Conservation (phyloP, 2,888 invertebrate species). For the Drosophila neoperkinsi region DNA sequence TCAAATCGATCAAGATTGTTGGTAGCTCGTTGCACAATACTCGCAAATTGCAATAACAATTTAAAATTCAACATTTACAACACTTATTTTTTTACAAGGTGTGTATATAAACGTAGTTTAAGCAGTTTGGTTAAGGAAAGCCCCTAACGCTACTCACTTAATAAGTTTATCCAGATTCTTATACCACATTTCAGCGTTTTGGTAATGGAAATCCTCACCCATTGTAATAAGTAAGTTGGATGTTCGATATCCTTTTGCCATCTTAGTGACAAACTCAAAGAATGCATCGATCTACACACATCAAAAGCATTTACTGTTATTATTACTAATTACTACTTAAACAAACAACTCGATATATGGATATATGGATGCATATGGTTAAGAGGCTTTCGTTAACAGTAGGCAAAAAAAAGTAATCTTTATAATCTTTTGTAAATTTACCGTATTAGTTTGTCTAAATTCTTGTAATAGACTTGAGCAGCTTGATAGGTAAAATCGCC, state of each 20-base stretch:
- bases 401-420: constrained; percentile 5
- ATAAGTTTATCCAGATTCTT: constrained; percentile 95
- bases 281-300: constrained; percentile 87
- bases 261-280: constrained; percentile 86
- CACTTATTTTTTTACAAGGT: background rate
- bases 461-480: constrained; percentile 92
- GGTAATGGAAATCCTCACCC: constrained; percentile 97
- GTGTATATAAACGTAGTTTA: background rate
- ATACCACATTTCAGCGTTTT: constrained; percentile 91
- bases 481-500: constrained; percentile 95
- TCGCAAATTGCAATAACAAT: background rate
- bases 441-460: constrained; percentile 93
- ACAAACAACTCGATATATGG: background rate
- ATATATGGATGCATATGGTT: constrained; percentile 12
- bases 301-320: constrained; percentile 15
- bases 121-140: constrained; percentile 53
- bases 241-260: constrained; percentile 87
- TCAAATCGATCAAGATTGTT: background rate
- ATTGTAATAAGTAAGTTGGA: constrained; percentile 94
- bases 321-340: background rate
- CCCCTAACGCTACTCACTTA: constrained; percentile 86
- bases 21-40: background rate
- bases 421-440: constrained; percentile 54
- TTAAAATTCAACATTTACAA: background rate
- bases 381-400: constrained; percentile 50